A percentile compares a stretch with the other conserved stretches of the same genome.
Evolutionary conservation across 2,888 invertebrate species (phyloP).

Genomic region (Poecilus cupreus): DNA sequence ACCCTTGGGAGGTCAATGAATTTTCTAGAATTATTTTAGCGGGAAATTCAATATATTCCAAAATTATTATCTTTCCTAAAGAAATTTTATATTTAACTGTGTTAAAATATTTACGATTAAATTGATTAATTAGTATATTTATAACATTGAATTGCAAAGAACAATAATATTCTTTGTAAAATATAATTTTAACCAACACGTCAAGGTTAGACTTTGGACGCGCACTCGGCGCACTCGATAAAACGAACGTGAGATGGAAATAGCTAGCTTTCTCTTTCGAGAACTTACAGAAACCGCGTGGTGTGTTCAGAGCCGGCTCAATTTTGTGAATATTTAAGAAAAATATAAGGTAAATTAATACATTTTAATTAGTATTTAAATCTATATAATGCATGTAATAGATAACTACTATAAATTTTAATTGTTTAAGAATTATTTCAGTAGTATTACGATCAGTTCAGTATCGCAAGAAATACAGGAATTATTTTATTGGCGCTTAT

Average conservation of each 20-base stretch:
- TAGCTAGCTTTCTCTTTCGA: conserved; percentile 48
- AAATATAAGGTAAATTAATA: conserved; percentile 44
- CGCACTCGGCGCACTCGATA: conserved; percentile 38
- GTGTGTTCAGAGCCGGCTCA: conserved; percentile 55
- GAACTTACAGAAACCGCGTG: conserved; percentile 53
- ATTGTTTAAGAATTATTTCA: not conserved
- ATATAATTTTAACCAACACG: conserved; percentile 13
- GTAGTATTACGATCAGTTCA: not conserved
- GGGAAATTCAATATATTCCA: not conserved
- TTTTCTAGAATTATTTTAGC: conserved; percentile 51
- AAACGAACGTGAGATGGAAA: conserved; percentile 30
- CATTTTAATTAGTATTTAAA: not conserved
- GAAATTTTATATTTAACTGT: not conserved
- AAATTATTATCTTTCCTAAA: not conserved
- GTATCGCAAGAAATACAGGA: too few relatives aligned
- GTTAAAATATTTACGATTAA: not conserved
- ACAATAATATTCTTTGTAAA: conserved; percentile 6
- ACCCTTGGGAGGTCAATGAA: conserved; percentile 46
- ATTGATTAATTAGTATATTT: not conserved
- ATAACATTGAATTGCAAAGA: not conserved
- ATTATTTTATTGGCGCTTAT: too few relatives aligned
- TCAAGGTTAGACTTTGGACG: conserved; percentile 35
- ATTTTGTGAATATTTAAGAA: conserved; percentile 53
- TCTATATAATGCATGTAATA: not conserved
- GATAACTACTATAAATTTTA: not conserved